Conservation (phyloP, 2,797 vertebrate species). For the Oreonectes daqikongensis region DNA sequence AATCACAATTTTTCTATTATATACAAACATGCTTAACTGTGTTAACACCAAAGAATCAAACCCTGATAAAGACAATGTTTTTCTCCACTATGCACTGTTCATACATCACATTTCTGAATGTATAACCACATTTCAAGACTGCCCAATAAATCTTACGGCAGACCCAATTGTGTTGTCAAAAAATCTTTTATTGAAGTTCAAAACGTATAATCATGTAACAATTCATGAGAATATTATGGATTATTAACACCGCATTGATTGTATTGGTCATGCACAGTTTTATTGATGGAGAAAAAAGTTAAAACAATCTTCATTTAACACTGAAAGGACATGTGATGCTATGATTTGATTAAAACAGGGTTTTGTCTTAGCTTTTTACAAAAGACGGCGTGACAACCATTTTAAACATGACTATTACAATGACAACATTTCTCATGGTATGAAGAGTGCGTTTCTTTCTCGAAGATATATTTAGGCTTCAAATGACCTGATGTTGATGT, state of each 20-base stretch:
- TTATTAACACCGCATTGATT: not conserved
- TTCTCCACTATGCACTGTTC: conserved; percentile 10
- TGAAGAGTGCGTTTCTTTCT: conserved; percentile 16
- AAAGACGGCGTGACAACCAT: conserved; percentile 21
- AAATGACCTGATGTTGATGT: conserved; percentile 9
- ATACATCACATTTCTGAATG: conserved; percentile 14
- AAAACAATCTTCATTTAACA: conserved; percentile 30
- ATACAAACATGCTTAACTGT: conserved; percentile 4
- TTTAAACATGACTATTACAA: conserved; percentile 40
- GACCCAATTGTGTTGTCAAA: not conserved
- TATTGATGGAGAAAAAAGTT: conserved; percentile 34
- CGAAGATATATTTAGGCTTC: conserved; percentile 15
- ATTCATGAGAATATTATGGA: not conserved
- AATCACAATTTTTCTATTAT: not conserved
- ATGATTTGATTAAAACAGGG: not conserved
- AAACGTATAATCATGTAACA: not conserved
- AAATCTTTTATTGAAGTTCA: not conserved
- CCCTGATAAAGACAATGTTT: conserved; percentile 1
- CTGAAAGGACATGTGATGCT: not conserved
- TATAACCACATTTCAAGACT: not conserved
- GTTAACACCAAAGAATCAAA: conserved; percentile 49
- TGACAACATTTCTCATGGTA: not conserved
- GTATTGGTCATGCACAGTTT: conserved; percentile 45
- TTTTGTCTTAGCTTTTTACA: conserved; percentile 25
- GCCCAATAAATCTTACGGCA: conserved; percentile 19